Conservation (phyloP, 2,113 vertebrate species). For the Megaceryle maxima region DNA sequence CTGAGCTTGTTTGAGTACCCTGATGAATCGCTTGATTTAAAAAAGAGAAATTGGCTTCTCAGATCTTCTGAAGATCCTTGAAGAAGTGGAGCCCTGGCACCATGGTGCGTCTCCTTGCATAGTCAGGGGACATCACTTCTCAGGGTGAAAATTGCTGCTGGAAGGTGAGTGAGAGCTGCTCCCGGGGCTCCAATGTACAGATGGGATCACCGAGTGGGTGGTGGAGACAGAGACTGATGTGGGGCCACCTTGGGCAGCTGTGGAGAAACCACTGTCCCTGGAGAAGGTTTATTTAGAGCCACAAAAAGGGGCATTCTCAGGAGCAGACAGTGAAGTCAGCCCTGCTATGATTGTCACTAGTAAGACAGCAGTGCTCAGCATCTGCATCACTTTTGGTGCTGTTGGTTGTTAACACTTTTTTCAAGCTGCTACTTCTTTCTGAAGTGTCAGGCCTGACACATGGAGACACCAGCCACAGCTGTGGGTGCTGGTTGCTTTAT, state of each 20-base stretch:
- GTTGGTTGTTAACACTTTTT: not conserved
- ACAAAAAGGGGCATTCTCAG: not conserved
- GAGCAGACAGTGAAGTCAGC: not conserved
- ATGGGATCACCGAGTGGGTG: rapidly evolving
- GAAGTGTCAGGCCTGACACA: not conserved
- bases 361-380: not conserved
- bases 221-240: rapidly evolving
- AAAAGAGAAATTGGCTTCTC: not conserved
- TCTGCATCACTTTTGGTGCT: not conserved
- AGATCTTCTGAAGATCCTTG: not conserved
- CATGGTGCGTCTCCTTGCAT: rapidly evolving
- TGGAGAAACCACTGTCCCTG: not conserved
- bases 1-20: not conserved
- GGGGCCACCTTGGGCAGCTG: too few relatives aligned
- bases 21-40: not conserved
- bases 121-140: not conserved
- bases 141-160: not conserved
- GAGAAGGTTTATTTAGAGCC: not conserved
- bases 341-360: not conserved
- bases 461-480: not conserved
- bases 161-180: not conserved
- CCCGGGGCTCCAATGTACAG: rapidly evolving
- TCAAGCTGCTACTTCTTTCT: not conserved
- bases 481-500: not conserved
- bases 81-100: not conserved